Conservation (phyloP, 2,797 vertebrate species). For the Eospalax fontanierii region DNA sequence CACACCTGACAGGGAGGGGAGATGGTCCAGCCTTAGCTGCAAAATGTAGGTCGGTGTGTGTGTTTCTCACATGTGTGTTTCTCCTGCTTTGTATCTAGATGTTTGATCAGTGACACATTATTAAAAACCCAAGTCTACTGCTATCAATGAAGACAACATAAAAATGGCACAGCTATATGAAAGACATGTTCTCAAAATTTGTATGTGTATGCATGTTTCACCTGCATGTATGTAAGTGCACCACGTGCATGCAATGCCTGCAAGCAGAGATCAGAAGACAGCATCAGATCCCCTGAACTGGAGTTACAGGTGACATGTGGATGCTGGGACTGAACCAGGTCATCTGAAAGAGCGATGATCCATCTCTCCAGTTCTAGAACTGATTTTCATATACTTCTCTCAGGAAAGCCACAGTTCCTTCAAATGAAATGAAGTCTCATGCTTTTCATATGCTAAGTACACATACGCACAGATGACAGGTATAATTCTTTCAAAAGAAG, state of each 20-base stretch:
- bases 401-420: background rate
- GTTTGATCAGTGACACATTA: background rate
- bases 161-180: background rate
- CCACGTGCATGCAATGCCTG: too few relatives aligned
- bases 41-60: too few relatives aligned
- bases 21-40: background rate
- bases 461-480: background rate
- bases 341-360: too few relatives aligned
- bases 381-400: background rate
- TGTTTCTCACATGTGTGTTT: background rate
- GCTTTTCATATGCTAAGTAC: too few relatives aligned
- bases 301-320: too few relatives aligned
- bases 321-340: too few relatives aligned
- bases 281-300: too few relatives aligned
- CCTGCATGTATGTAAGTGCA: too few relatives aligned
- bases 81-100: background rate
- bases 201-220: too few relatives aligned
- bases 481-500: background rate
- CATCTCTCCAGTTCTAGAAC: too few relatives aligned
- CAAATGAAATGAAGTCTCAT: background rate
- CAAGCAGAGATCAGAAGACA: too few relatives aligned
- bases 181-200: background rate
- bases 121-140: background rate
- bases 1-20: conserved; percentile 93
- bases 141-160: background rate